Evolutionary conservation across 2,888 invertebrate genomes (phyloP).

Genomic region (Drosophila neonasuta): DNA sequence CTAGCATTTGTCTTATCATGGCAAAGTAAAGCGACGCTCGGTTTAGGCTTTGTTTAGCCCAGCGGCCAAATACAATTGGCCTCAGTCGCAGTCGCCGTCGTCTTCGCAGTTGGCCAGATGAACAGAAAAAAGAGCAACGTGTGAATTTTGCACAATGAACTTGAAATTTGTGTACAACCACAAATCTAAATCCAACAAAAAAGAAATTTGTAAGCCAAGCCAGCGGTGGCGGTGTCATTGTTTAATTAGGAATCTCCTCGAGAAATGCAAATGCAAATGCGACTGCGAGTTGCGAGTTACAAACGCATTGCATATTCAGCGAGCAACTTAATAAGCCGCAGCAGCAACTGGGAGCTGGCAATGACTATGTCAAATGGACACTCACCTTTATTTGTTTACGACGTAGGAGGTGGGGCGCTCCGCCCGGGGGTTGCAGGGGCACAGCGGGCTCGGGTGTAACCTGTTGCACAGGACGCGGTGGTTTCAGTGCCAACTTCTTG

Average conservation of each 20-base stretch:
- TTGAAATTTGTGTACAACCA: constrained; percentile 64
- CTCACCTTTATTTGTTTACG: constrained; percentile 80
- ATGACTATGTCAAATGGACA: constrained; percentile 5
- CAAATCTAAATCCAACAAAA: constrained; percentile 34
- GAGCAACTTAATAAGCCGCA: constrained; percentile 36
- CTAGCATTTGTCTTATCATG: constrained; percentile 48
- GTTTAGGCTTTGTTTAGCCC: constrained; percentile 37
- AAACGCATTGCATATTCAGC: constrained; percentile 40
- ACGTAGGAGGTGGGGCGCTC: constrained; percentile 83
- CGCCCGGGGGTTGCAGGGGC: constrained; percentile 84
- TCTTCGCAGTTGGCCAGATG: constrained; percentile 34
- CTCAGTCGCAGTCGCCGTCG: constrained; percentile 8
- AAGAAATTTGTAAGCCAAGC: constrained; percentile 36
- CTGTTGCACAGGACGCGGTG: constrained; percentile 90
- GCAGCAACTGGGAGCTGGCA: constrained; percentile 6
- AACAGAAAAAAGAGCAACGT: constrained; percentile 40
- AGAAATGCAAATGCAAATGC: constrained; percentile 41
- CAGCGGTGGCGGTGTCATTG: constrained; percentile 41
- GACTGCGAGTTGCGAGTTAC: neutral
- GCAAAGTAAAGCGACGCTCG: constrained; percentile 25
- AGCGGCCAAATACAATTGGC: constrained; percentile 50
- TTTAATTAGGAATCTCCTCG: constrained; percentile 43
- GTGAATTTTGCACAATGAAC: constrained; percentile 70
- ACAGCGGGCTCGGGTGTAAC: constrained; percentile 89
- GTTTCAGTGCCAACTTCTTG: constrained; percentile 88